phyloP scores from a whole-genome alignment of 2,888 invertebrate species.

The Lymantria dispar region DNA sequence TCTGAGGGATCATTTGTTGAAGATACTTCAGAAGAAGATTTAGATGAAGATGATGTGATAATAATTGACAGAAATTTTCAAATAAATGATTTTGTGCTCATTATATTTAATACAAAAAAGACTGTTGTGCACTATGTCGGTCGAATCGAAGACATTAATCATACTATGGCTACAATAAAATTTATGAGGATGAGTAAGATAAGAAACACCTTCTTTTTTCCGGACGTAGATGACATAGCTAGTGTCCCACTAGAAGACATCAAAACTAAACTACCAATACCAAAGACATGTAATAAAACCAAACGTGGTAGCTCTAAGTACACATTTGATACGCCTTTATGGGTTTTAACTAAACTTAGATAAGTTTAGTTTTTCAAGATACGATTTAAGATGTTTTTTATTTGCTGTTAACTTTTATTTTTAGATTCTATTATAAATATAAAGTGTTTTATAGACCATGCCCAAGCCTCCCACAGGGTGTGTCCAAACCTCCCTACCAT shows the following conservation, averaged over 20 bases:
- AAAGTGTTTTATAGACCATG: too few relatives aligned
- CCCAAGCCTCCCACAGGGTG: constrained; percentile 8
- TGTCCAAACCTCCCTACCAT: constrained; percentile 2
- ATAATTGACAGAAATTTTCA: constrained; percentile 15
- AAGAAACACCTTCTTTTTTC: too few relatives aligned
- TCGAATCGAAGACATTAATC: too few relatives aligned
- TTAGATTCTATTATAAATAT: too few relatives aligned
- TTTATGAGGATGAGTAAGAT: too few relatives aligned
- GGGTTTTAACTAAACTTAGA: constrained; percentile 14
- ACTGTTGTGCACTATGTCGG: too few relatives aligned
- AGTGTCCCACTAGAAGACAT: constrained; percentile 12
- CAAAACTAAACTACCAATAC: constrained; percentile 15
- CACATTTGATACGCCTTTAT: constrained; percentile 14
- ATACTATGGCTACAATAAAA: too few relatives aligned
- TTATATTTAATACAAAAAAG: too few relatives aligned
- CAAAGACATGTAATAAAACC: constrained; percentile 8
- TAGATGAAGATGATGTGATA: constrained; percentile 18
- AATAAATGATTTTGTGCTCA: constrained; percentile 19
- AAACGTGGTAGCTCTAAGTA: constrained; percentile 11
- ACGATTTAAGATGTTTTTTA: too few relatives aligned
- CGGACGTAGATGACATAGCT: too few relatives aligned
- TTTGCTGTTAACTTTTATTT: too few relatives aligned
- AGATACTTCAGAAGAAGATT: constrained; percentile 6
- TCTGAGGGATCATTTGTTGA: constrained; percentile 1
- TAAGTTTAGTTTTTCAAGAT: constrained; percentile 1